A percentile compares a stretch with the other conserved stretches of the same genome.
Conservation (phyloP, 2,888 invertebrate species). For the Tricholauxania praeusta region DNA sequence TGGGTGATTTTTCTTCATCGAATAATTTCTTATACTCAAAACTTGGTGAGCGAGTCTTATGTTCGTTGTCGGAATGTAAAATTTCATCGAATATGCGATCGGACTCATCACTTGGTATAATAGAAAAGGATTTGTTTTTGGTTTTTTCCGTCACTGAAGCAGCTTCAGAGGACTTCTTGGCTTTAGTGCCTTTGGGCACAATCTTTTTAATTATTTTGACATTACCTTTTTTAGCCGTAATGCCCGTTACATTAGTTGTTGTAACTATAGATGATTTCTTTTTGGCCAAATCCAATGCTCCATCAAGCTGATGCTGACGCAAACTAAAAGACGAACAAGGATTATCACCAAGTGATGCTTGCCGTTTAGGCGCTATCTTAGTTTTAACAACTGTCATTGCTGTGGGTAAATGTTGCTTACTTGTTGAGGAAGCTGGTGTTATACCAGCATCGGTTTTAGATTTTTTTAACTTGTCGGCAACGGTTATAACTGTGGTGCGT, state of each 20-base stretch:
- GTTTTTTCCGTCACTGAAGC: conserved; percentile 24
- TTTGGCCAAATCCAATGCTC: conserved; percentile 62
- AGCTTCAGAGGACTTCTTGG: conserved; percentile 50
- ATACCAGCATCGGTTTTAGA: conserved; percentile 56
- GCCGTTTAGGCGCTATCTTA: conserved; percentile 48
- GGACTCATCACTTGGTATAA: conserved; percentile 55
- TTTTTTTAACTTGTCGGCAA: conserved; percentile 59
- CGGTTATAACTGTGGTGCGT: conserved; percentile 58
- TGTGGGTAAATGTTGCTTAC: background rate
- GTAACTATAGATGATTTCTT: conserved; percentile 50
- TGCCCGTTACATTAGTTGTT: conserved; percentile 47
- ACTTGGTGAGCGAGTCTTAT: conserved; percentile 61
- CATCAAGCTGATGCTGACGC: conserved; percentile 66
- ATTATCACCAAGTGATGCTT: conserved; percentile 43
- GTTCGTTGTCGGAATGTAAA: conserved; percentile 51
- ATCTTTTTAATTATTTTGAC: conserved; percentile 62
- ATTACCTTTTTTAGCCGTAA: conserved; percentile 55
- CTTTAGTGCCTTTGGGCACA: conserved; percentile 61
- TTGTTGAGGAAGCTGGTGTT: background rate
- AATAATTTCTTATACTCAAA: conserved; percentile 65
- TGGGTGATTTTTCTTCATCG: conserved; percentile 65
- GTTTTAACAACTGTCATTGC: background rate
- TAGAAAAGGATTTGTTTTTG: conserved; percentile 29
- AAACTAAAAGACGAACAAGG: conserved; percentile 56
- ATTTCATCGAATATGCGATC: conserved; percentile 65